phyloP scores from a whole-genome alignment of 2,888 invertebrate species.

The Neoitamus cyanurus region DNA sequence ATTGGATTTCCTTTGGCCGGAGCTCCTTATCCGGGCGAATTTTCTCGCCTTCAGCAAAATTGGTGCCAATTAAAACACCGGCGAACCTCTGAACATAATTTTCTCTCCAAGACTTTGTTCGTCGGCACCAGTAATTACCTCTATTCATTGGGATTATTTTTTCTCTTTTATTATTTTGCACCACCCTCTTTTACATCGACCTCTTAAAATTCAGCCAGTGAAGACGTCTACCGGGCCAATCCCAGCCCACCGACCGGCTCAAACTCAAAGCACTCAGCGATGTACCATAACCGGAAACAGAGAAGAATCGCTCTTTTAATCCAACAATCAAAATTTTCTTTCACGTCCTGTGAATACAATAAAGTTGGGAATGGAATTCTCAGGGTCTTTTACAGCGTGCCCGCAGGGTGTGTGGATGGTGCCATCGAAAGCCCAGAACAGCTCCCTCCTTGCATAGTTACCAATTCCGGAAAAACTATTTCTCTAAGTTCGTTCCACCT shows the following conservation, averaged over 20 bases:
- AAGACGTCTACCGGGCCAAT: not conserved
- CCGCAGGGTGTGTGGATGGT: slow-evolving; percentile 9
- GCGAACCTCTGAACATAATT: slow-evolving; percentile 7
- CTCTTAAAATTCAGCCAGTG: not conserved
- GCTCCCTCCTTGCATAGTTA: slow-evolving; percentile 9
- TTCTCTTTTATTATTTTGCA: not conserved
- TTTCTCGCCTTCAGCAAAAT: slow-evolving; percentile 16
- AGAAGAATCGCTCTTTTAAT: slow-evolving; percentile 31
- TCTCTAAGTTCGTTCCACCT: slow-evolving; percentile 25
- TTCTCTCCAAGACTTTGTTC: slow-evolving; percentile 4
- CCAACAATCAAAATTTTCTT: slow-evolving; percentile 44
- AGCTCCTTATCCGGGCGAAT: not conserved
- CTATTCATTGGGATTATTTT: slow-evolving; percentile 36
- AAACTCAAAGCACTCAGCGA: not conserved
- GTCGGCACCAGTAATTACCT: slow-evolving; percentile 14
- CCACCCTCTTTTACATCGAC: not conserved
- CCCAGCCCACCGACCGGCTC: not conserved
- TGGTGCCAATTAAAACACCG: slow-evolving; percentile 20
- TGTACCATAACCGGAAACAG: slow-evolving; percentile 12
- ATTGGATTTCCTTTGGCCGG: not conserved
- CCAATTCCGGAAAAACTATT: slow-evolving; percentile 21
- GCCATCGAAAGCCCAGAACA: slow-evolving; percentile 3
- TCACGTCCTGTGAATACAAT: slow-evolving; percentile 41
- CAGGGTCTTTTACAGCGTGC: not conserved
- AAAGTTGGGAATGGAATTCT: slow-evolving; percentile 16